phyloP scores from a whole-genome alignment of 2,888 invertebrate species.

The Galeopsomyia nigrocyanea region DNA sequence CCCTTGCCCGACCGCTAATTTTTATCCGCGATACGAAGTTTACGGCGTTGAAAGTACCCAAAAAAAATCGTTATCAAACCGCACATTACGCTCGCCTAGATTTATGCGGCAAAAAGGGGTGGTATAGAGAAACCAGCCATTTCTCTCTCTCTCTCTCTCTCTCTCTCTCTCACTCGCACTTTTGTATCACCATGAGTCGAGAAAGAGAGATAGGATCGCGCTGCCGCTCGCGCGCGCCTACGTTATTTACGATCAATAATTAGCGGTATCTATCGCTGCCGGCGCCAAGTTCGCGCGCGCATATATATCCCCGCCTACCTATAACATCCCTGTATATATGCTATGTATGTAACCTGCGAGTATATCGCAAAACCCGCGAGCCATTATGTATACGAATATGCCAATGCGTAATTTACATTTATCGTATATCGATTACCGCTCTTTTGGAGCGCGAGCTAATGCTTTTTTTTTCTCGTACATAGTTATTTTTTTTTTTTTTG shows the following conservation, averaged over 20 bases:
- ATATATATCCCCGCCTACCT: neutral
- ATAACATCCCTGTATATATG: neutral
- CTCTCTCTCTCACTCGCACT: constrained; percentile 4
- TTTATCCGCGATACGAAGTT: too few relatives aligned
- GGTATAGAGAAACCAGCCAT: constrained; percentile 3
- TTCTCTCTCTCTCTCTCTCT: constrained; percentile 17
- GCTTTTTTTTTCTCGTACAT: too few relatives aligned
- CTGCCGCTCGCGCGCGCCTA: constrained; percentile 26
- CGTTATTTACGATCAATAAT: constrained; percentile 69
- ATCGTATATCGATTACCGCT: too few relatives aligned
- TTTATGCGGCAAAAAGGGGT: constrained; percentile 23
- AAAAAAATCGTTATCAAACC: constrained; percentile 46
- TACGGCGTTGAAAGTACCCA: neutral
- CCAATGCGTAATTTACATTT: too few relatives aligned
- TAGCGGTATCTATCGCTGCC: constrained; percentile 70
- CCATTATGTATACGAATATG: too few relatives aligned
- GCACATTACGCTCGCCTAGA: constrained; percentile 31
- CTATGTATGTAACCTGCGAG: too few relatives aligned
- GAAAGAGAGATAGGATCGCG: constrained; percentile 20
- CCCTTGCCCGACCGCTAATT: too few relatives aligned
- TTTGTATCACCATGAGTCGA: constrained; percentile 19
- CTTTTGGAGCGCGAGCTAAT: too few relatives aligned
- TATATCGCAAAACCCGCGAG: too few relatives aligned
- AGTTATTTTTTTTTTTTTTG: too few relatives aligned
- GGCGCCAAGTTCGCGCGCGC: constrained; percentile 61